Conservation (phyloP, 2,113 vertebrate species). For the Neomonachus schauinslandi region DNA sequence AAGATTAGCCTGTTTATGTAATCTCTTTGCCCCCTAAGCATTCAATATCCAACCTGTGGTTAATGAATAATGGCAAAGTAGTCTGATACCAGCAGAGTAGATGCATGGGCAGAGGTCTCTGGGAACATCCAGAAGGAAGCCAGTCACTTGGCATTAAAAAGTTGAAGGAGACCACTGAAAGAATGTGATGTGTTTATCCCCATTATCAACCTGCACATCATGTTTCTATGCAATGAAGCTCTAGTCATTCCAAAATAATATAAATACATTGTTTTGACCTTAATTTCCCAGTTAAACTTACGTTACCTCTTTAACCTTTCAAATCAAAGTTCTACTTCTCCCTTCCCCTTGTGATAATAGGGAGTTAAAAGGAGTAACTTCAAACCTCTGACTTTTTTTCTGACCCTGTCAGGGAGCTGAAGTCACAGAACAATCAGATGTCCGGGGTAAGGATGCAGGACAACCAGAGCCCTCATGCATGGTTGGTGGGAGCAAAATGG, state of each 20-base stretch:
- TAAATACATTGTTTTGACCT: background rate
- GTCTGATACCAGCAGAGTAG: background rate
- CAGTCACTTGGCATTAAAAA: background rate
- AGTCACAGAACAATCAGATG: background rate
- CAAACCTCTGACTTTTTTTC: background rate
- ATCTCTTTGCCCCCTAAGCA: background rate
- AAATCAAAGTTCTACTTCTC: constrained; percentile 38
- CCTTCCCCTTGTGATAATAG: background rate
- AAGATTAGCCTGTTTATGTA: background rate
- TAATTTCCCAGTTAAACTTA: constrained; percentile 33
- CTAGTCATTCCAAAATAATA: constrained; percentile 37
- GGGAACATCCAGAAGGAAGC: background rate
- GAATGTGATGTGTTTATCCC: background rate
- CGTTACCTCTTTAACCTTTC: background rate
- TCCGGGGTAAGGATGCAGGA: background rate
- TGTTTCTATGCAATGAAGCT: constrained; percentile 20
- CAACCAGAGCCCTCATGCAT: background rate
- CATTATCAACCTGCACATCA: background rate
- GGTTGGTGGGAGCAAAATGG: background rate
- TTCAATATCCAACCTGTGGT: constrained; percentile 15
- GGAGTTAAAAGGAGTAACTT: background rate
- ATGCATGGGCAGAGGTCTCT: background rate
- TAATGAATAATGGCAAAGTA: background rate
- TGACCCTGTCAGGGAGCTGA: background rate
- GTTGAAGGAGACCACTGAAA: background rate